Percentiles rank a stretch among this genome's conserved stretches.
Conservation (phyloP, 2,888 invertebrate genomes). For the Erynnis tages region DNA sequence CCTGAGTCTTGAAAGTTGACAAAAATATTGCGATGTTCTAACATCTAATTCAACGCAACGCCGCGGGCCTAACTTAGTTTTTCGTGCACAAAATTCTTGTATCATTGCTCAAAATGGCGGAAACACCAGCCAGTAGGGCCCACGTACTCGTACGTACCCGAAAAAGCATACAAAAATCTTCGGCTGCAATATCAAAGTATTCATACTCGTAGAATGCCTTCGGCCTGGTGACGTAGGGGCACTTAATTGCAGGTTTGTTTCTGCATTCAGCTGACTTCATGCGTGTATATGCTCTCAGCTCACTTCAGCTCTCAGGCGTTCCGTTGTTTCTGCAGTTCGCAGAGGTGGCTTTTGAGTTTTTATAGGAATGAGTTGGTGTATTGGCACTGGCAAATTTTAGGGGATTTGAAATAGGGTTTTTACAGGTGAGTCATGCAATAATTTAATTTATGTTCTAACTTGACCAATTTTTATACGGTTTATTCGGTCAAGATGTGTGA, state of each 20-base stretch:
- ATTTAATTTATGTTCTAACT: too few relatives aligned
- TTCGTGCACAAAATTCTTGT: not conserved
- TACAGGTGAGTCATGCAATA: too few relatives aligned
- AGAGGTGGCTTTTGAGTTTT: too few relatives aligned
- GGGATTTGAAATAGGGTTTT: too few relatives aligned
- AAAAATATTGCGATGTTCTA: too few relatives aligned
- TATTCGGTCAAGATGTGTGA: too few relatives aligned
- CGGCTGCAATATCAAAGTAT: conserved; percentile 12
- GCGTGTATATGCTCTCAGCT: conserved; percentile 12
- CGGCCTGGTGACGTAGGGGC: conserved; percentile 10
- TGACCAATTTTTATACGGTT: too few relatives aligned
- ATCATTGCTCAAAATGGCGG: conserved; percentile 23
- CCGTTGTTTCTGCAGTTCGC: conserved; percentile 3
- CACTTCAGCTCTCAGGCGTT: not conserved
- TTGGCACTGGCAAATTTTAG: too few relatives aligned
- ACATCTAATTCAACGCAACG: not conserved
- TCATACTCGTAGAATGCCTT: conserved; percentile 4
- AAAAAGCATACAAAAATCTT: conserved; percentile 25
- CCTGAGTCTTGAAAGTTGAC: too few relatives aligned
- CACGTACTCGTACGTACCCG: not conserved
- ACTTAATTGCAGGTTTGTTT: conserved; percentile 22
- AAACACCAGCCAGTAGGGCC: not conserved
- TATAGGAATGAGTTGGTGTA: too few relatives aligned
- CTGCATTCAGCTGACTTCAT: conserved; percentile 6
- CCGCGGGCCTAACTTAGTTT: not conserved